Conservation (phyloP, 2,888 invertebrate genomes). For the Yponomeuta evonymella region DNA sequence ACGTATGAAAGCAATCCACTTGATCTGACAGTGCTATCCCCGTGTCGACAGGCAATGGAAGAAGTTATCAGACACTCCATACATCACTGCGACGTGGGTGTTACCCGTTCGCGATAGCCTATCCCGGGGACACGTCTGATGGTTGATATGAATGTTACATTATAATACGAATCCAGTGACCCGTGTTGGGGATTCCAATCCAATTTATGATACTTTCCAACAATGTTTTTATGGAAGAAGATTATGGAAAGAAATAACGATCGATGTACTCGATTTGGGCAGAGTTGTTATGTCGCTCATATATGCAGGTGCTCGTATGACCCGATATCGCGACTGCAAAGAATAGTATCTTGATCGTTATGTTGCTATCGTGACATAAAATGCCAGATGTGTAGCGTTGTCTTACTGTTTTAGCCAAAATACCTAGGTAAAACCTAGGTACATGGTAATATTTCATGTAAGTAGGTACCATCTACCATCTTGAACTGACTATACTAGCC, state of each 20-base stretch:
- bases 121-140: not conserved
- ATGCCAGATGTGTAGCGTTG: no score
- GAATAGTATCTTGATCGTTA: no score
- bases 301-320: no score
- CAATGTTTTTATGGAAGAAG: not conserved
- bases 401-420: no score
- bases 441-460: no score
- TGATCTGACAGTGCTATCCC: not conserved
- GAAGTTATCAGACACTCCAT: not conserved
- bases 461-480: no score
- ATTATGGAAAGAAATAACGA: not conserved
- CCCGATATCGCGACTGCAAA: no score
- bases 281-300: no score
- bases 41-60: not conserved
- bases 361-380: no score
- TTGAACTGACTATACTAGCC: no score
- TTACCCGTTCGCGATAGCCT: not conserved
- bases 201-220: not conserved
- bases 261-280: no score
- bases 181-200: not conserved
- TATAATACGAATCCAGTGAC: not conserved
- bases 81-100: not conserved
- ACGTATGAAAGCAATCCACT: not conserved
- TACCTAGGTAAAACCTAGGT: no score
- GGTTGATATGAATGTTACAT: not conserved